Evolutionary conservation across 2,888 invertebrate species (phyloP), one percentile per base, ranked within the genome.

Genomic region (Chrysodeixis includens): DNA sequence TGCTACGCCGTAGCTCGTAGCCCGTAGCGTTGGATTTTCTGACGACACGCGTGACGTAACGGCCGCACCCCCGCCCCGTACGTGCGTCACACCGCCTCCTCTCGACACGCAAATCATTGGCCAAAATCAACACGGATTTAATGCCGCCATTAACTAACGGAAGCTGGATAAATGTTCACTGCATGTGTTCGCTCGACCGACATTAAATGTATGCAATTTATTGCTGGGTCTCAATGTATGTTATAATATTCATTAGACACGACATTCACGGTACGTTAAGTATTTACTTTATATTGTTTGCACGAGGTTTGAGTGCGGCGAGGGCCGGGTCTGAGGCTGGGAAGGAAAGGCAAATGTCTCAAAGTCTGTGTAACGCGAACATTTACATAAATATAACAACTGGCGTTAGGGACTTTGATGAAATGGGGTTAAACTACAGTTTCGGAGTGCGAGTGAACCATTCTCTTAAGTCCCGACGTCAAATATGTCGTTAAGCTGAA

Each of bases 11-110:
- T 79, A 69, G 82, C 83, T 79, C 74, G 86, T 86, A 85, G 84
- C 82, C 62, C 81, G 81, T 83, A 85, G 82, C 78, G 66, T 32
- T 69, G 79, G 78, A 81, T 81, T 79, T 75, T 74, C 64, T 89
- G 91, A 90, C 91, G 90, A 89, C 86, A 90, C 85, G 70, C 72
- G 87, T 93, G 93, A 93, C 92, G 93, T 92, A 88, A 92, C 87
- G 75, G 78, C 85, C 91, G 87, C 89, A 84, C 90, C 89, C 87
- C 90, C 87, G 74, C 83, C 84, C 82, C 78, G 76, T 77, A 81
- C 84, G 88, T 87, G 87, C 88, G 87, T 89, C 89, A 87, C 83
- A 76, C 76, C 61, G 67, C 78, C 73, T 66, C 76, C 69, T 73
- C 76, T 84, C 84, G 76, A 81, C 85, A 87, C 85, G 87, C 86